Percentiles rank a stretch among this genome's conserved stretches.
Conservation (phyloP, 37 sponge, comb jelly and placozoan genomes). For the Oopsacas minuta region DNA sequence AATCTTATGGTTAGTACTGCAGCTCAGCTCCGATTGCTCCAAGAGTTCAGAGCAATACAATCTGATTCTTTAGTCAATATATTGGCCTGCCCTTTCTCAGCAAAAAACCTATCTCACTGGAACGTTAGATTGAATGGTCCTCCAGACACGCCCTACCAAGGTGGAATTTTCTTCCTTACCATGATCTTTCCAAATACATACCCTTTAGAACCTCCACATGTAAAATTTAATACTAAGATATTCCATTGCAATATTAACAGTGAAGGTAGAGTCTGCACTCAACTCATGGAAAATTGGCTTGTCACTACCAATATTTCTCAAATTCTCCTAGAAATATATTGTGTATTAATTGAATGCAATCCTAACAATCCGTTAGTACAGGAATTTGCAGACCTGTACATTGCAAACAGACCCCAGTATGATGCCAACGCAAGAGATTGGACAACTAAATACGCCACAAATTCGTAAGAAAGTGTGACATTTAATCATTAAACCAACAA, state of each 20-base stretch:
- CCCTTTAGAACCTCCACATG: neutral
- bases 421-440: neutral
- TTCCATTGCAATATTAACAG: conserved; percentile 7
- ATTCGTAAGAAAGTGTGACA: neutral
- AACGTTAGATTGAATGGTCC: conserved; percentile 3
- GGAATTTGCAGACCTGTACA: conserved; percentile 1
- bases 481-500: too few species aligned
- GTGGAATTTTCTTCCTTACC: neutral
- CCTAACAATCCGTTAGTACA: neutral
- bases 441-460: neutral
- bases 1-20: neutral
- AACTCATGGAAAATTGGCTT: neutral
- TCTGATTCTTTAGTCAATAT: neutral
- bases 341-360: neutral
- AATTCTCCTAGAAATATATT: neutral
- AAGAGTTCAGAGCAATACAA: neutral
- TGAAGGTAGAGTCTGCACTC: conserved; percentile 2
- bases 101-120: conserved; percentile 17
- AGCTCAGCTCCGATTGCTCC: neutral
- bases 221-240: neutral
- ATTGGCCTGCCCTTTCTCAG: conserved; percentile 3
- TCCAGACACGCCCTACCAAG: conserved; percentile 19
- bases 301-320: neutral
- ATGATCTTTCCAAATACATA: neutral
- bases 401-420: neutral